phyloP scores from a whole-genome alignment of 2,113 vertebrate species.

The Pelvicachromis taeniatus region DNA sequence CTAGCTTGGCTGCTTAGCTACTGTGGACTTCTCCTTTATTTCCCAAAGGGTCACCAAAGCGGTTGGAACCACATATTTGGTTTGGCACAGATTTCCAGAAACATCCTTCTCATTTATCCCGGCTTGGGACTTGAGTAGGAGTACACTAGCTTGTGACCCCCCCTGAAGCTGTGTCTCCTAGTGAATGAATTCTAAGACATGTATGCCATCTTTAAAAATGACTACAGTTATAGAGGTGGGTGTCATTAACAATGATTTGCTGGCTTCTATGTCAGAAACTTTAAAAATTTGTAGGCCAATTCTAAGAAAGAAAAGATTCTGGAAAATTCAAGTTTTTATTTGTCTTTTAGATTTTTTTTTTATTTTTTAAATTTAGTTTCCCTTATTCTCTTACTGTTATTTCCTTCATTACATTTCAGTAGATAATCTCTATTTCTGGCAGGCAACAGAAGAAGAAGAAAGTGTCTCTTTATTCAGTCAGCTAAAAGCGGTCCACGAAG shows the following conservation, averaged over 20 bases:
- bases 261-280: background rate
- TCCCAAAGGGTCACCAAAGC: background rate
- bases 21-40: background rate
- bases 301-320: background rate
- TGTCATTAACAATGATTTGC: background rate
- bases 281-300: background rate
- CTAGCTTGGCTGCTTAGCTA: background rate
- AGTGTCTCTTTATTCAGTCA: conserved; percentile 36
- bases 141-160: background rate
- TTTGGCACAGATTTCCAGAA: background rate
- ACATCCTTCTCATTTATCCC: background rate
- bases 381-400: background rate
- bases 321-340: background rate
- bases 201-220: background rate
- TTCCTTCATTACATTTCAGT: conserved; percentile 1
- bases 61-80: background rate
- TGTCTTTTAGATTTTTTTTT: background rate
- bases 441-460: conserved; percentile 28
- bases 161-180: background rate
- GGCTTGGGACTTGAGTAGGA: background rate
- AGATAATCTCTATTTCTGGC: conserved; percentile 51
- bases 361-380: background rate
- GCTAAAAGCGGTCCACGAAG: conserved; percentile 40
- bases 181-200: background rate
- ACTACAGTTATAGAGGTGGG: background rate